phyloP scores from a whole-genome alignment of 2,797 vertebrate genomes.

The Amphiprion clarkii region DNA sequence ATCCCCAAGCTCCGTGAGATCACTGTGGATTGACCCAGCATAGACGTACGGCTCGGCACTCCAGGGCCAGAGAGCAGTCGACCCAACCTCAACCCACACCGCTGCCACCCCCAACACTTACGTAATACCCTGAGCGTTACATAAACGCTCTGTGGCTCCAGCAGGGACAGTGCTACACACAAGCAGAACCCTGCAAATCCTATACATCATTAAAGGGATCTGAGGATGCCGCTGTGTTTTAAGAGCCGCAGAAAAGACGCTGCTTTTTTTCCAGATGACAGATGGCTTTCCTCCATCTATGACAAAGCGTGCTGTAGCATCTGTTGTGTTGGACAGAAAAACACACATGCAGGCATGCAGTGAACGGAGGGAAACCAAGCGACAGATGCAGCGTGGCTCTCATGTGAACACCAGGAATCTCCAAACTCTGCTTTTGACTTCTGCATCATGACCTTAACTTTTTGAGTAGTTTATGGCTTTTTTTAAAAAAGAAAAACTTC shows the following conservation, averaged over 20 bases:
- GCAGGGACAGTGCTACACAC: conserved; percentile 31
- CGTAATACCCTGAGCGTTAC: conserved; percentile 57
- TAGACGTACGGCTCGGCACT: conserved; percentile 51
- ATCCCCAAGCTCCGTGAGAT: conserved; percentile 70
- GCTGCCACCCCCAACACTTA: conserved; percentile 53
- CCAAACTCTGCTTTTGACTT: neutral
- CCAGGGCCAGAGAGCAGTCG: conserved; percentile 52
- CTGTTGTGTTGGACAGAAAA: conserved; percentile 26
- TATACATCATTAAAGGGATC: conserved; percentile 68
- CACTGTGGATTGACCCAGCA: conserved; percentile 72
- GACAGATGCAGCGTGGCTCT: neutral
- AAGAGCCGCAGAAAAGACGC: conserved; percentile 58
- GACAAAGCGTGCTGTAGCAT: conserved; percentile 42
- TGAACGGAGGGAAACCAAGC: neutral
- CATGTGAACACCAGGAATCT: neutral
- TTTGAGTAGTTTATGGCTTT: no score
- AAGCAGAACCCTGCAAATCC: conserved; percentile 61
- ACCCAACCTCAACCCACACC: conserved; percentile 14
- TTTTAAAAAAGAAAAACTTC: no score
- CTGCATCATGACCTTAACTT: neutral
- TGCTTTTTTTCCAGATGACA: conserved; percentile 64
- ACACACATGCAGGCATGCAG: conserved; percentile 1
- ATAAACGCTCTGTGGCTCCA: conserved; percentile 49
- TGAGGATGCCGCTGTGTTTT: conserved; percentile 43
- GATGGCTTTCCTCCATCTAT: conserved; percentile 54